Conservation (phyloP, 2,797 vertebrate species). For the Chelon auratus region DNA sequence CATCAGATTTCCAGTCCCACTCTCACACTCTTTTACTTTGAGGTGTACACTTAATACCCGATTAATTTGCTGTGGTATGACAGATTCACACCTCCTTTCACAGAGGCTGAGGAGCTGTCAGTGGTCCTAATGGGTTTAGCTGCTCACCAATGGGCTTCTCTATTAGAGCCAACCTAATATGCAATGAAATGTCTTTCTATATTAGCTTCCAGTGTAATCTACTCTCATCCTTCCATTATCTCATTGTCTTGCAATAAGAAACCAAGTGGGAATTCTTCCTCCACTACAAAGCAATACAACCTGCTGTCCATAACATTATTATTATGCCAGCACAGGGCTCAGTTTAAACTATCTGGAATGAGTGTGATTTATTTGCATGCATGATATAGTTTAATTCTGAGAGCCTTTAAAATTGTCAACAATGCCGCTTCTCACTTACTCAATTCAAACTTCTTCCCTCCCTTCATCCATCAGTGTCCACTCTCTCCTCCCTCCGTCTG, state of each 20-base stretch:
- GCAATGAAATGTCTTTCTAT: constrained; percentile 49
- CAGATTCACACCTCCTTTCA: constrained; percentile 72
- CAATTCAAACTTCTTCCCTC: constrained; percentile 61
- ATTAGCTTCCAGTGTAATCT: constrained; percentile 54
- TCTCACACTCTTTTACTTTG: constrained; percentile 56
- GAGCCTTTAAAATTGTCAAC: constrained; percentile 54
- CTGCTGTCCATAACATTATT: constrained; percentile 6
- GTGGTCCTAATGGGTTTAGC: constrained; percentile 68
- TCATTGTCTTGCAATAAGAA: constrained; percentile 36
- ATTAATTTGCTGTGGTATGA: constrained; percentile 72
- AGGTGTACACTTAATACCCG: constrained; percentile 66
- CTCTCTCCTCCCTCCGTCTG: constrained; percentile 78
- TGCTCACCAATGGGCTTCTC: constrained; percentile 52
- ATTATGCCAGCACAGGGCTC: not conserved
- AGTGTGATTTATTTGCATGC: not conserved
- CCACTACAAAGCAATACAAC: not conserved
- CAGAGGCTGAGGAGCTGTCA: constrained; percentile 68
- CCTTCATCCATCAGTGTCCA: constrained; percentile 83
- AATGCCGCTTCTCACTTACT: constrained; percentile 63
- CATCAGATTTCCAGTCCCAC: constrained; percentile 71
- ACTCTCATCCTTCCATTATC: constrained; percentile 36
- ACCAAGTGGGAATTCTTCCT: constrained; percentile 15
- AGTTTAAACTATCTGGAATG: not conserved
- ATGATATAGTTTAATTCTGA: constrained; percentile 10
- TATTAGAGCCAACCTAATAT: constrained; percentile 63